Evolutionary conservation across 1,140 invertebrate species (phyloP).

Genomic region (Melanaphis sacchari): DNA sequence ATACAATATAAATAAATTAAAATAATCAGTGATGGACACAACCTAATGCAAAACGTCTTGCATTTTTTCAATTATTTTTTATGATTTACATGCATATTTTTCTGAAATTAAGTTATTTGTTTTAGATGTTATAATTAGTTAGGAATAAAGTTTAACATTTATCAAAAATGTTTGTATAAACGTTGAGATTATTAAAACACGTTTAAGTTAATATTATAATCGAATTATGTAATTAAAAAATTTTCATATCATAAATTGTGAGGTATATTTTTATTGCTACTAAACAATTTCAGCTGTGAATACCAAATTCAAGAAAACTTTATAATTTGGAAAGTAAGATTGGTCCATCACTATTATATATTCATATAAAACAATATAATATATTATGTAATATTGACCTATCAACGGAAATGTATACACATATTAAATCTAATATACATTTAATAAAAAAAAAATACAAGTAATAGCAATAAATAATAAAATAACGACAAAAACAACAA

Average conservation of each 20-base stretch:
- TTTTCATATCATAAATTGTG: neutral
- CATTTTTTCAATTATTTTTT: neutral
- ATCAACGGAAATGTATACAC: neutral
- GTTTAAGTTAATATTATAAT: neutral
- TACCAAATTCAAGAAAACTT: neutral
- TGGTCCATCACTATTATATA: neutral
- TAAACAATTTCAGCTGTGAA: neutral
- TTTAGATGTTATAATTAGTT: neutral
- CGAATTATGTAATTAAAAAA: neutral
- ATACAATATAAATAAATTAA: neutral
- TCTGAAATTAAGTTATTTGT: neutral
- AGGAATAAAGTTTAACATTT: neutral
- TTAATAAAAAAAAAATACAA: constrained; percentile 1
- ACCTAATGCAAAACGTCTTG: neutral
- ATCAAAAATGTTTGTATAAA: neutral
- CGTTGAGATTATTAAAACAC: neutral
- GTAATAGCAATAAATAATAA: neutral
- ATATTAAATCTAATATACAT: constrained; percentile 17
- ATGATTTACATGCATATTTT: neutral
- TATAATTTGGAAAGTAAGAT: neutral
- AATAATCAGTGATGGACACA: neutral
- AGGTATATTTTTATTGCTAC: neutral
- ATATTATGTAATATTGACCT: neutral
- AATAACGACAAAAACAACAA: neutral
- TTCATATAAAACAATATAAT: neutral